Conservation (phyloP, 2,113 vertebrate species). For the Vidua chalybeata region DNA sequence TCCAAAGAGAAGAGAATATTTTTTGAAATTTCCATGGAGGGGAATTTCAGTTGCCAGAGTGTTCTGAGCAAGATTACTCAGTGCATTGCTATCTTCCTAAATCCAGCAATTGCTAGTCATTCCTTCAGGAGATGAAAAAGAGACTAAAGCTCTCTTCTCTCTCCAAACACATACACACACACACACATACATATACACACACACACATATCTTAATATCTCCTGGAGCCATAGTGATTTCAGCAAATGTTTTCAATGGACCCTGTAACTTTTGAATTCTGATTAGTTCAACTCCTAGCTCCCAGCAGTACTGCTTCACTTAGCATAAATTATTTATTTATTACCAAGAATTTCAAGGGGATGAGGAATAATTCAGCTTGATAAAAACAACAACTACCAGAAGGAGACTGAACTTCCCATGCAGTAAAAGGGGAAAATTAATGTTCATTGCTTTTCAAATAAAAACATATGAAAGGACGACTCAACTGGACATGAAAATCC, state of each 20-base stretch:
- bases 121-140: neutral
- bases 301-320: slow-evolving; percentile 39
- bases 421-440: neutral
- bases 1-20: neutral
- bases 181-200: neutral
- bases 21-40: neutral
- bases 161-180: neutral
- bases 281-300: slow-evolving; percentile 1
- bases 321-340: slow-evolving; percentile 76
- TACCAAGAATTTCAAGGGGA: slow-evolving; percentile 52
- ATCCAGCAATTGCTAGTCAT: neutral
- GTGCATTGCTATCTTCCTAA: neutral
- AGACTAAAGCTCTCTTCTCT: neutral
- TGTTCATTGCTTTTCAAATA: slow-evolving; percentile 31
- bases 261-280: slow-evolving; percentile 24
- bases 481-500: neutral
- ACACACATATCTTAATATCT: neutral
- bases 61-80: neutral
- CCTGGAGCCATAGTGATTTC: neutral
- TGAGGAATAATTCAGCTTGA: slow-evolving; percentile 54
- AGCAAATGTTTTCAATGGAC: slow-evolving; percentile 15
- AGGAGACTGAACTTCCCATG: neutral
- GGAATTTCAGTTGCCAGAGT: neutral
- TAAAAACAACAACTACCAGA: slow-evolving; percentile 36
- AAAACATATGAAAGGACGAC: slow-evolving; percentile 28